phyloP scores from a whole-genome alignment of 2,113 vertebrate genomes.

The Apeltes quadracus region DNA sequence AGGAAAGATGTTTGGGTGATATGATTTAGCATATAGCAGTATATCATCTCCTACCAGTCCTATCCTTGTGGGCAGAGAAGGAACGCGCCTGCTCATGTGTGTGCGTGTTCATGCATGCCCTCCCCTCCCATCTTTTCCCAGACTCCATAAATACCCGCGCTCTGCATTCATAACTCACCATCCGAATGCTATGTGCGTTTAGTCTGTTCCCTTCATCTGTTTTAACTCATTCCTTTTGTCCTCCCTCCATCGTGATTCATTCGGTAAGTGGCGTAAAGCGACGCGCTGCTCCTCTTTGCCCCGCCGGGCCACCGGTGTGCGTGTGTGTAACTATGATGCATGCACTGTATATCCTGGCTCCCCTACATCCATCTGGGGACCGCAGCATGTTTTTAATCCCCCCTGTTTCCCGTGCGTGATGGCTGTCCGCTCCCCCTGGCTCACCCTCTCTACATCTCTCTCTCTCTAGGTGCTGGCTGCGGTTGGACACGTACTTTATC shows the following conservation, averaged over 20 bases:
- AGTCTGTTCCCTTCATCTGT: constrained; percentile 35
- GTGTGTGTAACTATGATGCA: constrained; percentile 60
- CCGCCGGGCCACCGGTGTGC: constrained; percentile 17
- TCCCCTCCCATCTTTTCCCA: constrained; percentile 75
- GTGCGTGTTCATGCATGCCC: background rate
- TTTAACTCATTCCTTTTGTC: constrained; percentile 72
- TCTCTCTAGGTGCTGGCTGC: constrained; percentile 95
- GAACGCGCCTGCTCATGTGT: constrained; percentile 6
- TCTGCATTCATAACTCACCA: constrained; percentile 85
- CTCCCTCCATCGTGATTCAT: constrained; percentile 34
- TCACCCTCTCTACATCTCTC: constrained; percentile 45
- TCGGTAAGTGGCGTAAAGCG: constrained; percentile 45
- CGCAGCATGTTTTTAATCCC: constrained; percentile 60
- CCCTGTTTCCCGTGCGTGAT: constrained; percentile 49
- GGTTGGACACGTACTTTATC: constrained; percentile 99
- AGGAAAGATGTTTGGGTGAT: constrained; percentile 55
- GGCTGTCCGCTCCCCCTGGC: constrained; percentile 26
- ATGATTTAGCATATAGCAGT: constrained; percentile 46
- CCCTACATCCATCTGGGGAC: constrained; percentile 56
- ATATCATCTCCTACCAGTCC: constrained; percentile 40
- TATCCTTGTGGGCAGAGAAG: constrained; percentile 38
- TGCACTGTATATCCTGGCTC: constrained; percentile 78
- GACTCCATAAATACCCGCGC: constrained; percentile 84
- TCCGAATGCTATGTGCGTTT: constrained; percentile 80
- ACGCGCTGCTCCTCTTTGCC: constrained; percentile 10